Conservation (phyloP, 2,888 invertebrate genomes). For the Galeopsomyia nigrocyanea region DNA sequence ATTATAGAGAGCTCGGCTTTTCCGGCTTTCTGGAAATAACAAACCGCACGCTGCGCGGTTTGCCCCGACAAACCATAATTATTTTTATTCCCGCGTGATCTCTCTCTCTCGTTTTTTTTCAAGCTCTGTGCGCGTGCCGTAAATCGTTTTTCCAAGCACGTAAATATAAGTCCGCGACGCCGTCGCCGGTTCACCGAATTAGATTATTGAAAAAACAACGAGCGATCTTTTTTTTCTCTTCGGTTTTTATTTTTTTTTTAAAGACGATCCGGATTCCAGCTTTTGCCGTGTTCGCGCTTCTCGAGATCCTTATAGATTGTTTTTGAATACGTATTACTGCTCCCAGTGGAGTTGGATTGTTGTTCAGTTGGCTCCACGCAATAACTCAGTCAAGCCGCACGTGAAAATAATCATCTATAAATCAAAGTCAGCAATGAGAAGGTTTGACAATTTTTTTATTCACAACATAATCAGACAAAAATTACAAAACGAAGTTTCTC, state of each 20-base stretch:
- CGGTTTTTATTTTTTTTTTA: no score
- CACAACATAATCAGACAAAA: no score
- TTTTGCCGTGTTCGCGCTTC: no score
- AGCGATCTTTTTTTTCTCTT: not conserved
- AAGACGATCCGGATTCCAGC: no score
- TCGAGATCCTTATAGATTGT: no score
- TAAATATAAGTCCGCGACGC: slow-evolving; percentile 8
- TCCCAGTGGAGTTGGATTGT: slow-evolving; percentile 20
- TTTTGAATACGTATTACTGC: slow-evolving; percentile 20
- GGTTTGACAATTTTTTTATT: no score
- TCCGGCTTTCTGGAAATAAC: slow-evolving; percentile 31
- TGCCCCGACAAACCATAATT: slow-evolving; percentile 31
- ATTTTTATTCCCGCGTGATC: slow-evolving; percentile 21
- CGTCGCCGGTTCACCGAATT: slow-evolving; percentile 9
- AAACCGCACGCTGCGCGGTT: slow-evolving; percentile 22
- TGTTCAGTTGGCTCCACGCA: slow-evolving; percentile 17
- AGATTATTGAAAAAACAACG: slow-evolving; percentile 24
- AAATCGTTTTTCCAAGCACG: slow-evolving; percentile 18
- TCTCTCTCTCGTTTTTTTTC: slow-evolving; percentile 5
- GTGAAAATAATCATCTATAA: no score
- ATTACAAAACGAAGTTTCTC: no score
- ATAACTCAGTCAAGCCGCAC: slow-evolving; percentile 14
- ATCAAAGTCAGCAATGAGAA: not conserved
- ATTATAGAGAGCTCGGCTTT: slow-evolving; percentile 16
- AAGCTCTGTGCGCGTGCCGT: slow-evolving; percentile 8